These are phyloP conservation scores for Ianthella basta DNA, from an alignment of 37 sponge, comb jelly and placozoan species.

Conservation along the genomic window DNA sequence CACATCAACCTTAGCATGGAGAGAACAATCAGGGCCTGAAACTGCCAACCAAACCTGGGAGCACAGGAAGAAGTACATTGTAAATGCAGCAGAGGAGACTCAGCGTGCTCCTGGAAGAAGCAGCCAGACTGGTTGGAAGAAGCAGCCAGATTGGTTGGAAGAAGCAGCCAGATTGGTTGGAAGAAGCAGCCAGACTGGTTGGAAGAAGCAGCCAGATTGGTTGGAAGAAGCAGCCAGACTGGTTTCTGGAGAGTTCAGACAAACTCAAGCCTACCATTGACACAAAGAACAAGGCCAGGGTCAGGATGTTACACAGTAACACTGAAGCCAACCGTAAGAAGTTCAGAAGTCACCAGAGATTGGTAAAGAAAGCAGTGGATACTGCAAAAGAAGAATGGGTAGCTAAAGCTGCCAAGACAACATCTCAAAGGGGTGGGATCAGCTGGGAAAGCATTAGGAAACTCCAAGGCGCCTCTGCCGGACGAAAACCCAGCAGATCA, in stretches of 20 bases:
- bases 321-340: not conserved
- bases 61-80: not conserved
- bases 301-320: constrained; percentile 12
- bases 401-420: constrained; percentile 26
- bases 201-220: too few relatives aligned
- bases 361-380: constrained; percentile 55
- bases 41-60: constrained; percentile 12
- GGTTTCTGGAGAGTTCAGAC: constrained; percentile 35
- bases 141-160: too few relatives aligned
- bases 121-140: too few relatives aligned
- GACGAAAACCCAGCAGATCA: constrained; percentile 21
- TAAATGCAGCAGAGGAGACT: not conserved
- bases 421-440: constrained; percentile 7
- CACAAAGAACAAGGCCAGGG: constrained; percentile 33
- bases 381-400: constrained; percentile 40
- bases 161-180: too few relatives aligned
- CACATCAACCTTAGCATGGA: too few relatives aligned
- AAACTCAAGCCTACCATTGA: constrained; percentile 29
- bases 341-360: constrained; percentile 38
- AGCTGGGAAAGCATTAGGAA: constrained; percentile 44
- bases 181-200: too few relatives aligned
- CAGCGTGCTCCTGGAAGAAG: too few relatives aligned
- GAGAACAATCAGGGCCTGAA: too few relatives aligned
- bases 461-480: constrained; percentile 37
- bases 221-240: constrained; percentile 54